Percentiles rank a stretch among this genome's conserved stretches.
Conservation (phyloP, 2,113 vertebrate genomes). For the Sitta europaea region DNA sequence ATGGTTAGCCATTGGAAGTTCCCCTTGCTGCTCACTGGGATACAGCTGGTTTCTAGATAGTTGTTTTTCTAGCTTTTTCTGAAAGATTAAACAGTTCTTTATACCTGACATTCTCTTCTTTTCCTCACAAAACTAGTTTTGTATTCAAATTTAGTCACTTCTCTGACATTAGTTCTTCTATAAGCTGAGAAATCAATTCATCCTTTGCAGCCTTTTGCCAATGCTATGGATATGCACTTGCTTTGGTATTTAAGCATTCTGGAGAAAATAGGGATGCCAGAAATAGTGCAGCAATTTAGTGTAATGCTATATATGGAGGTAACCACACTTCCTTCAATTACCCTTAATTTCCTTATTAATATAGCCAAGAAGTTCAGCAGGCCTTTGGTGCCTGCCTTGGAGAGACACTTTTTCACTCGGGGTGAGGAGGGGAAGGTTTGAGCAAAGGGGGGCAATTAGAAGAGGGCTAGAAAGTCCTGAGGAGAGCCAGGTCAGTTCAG, state of each 20-base stretch:
- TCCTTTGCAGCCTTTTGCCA: neutral
- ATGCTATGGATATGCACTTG: neutral
- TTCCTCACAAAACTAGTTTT: neutral
- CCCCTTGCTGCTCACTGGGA: neutral
- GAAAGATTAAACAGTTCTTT: neutral
- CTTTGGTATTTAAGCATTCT: neutral
- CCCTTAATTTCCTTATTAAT: neutral
- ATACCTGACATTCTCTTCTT: neutral
- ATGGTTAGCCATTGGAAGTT: neutral
- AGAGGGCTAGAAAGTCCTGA: neutral
- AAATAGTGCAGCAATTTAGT: neutral
- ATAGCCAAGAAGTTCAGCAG: neutral
- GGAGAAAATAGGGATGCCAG: neutral
- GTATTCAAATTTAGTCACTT: neutral
- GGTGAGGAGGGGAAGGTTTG: neutral
- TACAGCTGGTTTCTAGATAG: neutral
- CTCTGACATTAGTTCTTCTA: neutral
- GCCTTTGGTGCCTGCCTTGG: neutral
- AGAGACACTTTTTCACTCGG: neutral
- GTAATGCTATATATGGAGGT: neutral
- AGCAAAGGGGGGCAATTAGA: neutral
- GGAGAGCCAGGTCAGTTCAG: neutral
- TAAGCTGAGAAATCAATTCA: neutral
- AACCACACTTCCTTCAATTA: neutral
- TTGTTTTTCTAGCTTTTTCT: neutral